Conservation (phyloP, 2,797 vertebrate species). For the Loriculus beryllinus region DNA sequence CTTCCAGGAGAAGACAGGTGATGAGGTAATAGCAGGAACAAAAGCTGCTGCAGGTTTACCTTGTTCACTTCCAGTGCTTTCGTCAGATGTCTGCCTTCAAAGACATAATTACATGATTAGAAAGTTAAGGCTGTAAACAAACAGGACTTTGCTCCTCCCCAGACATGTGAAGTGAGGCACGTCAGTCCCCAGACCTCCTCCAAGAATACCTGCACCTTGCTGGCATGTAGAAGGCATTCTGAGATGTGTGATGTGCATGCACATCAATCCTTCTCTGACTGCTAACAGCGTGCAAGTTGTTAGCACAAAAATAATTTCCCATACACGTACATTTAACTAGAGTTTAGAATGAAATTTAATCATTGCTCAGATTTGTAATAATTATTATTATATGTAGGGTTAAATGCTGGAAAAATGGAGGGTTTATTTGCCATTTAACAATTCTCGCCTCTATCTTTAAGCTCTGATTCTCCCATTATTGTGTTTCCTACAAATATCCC, state of each 20-base stretch:
- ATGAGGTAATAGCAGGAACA: constrained; percentile 78
- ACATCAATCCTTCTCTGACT: not conserved
- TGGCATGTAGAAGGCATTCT: not conserved
- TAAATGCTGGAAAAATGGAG: constrained; percentile 47
- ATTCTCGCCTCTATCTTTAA: constrained; percentile 40
- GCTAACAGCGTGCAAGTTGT: not conserved
- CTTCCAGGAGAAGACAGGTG: constrained; percentile 34
- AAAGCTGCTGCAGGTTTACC: constrained; percentile 72
- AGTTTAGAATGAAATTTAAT: constrained; percentile 3
- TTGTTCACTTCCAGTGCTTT: constrained; percentile 65
- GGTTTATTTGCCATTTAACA: constrained; percentile 51
- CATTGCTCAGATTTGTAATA: constrained; percentile 13
- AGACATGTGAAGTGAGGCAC: not conserved
- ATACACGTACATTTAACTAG: not conserved
- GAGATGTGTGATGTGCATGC: not conserved
- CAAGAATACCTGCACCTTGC: not conserved
- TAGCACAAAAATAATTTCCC: not conserved
- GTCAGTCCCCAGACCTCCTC: not conserved
- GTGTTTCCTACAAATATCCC: constrained; percentile 67
- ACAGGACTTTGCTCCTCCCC: constrained; percentile 43
- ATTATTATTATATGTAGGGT: constrained; percentile 23
- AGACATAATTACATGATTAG: constrained; percentile 78
- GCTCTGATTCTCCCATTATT: constrained; percentile 62
- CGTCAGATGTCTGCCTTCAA: constrained; percentile 53
- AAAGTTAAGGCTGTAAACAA: constrained; percentile 71